Evolutionary conservation across 1,140 invertebrate species (phyloP).

Genomic region (Drosophila kikkawai): DNA sequence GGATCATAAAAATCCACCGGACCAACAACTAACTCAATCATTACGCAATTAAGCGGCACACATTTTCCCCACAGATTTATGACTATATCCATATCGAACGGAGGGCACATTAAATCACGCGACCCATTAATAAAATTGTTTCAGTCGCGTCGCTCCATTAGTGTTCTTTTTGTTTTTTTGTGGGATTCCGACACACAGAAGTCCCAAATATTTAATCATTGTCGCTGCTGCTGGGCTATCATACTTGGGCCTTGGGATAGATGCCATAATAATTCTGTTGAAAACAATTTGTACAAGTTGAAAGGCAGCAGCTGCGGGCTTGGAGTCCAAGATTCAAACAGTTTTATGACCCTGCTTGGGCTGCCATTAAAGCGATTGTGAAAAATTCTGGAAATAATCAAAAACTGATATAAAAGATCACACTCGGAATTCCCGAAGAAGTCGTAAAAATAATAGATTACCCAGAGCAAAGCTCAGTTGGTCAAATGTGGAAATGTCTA

Average conservation of each 20-base stretch:
- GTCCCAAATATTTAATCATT: slow-evolving; percentile 79
- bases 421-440: slow-evolving; percentile 53
- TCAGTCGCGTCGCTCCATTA: slow-evolving; percentile 42
- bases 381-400: slow-evolving; percentile 69
- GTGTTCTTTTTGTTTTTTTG: slow-evolving; percentile 4
- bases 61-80: slow-evolving; percentile 53
- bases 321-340: slow-evolving; percentile 21
- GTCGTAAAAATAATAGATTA: slow-evolving; percentile 54
- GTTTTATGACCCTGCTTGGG: slow-evolving; percentile 62
- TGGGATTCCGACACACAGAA: slow-evolving; percentile 59
- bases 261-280: slow-evolving; percentile 79
- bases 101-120: slow-evolving; percentile 74
- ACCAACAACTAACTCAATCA: slow-evolving; percentile 73
- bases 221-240: slow-evolving; percentile 67
- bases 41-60: slow-evolving; percentile 70
- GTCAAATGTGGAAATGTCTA: background rate
- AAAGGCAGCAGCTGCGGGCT: slow-evolving; percentile 49
- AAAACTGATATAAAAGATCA: slow-evolving; percentile 53
- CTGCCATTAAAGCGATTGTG: slow-evolving; percentile 74
- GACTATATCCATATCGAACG: slow-evolving; percentile 31
- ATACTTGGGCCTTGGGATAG: slow-evolving; percentile 33
- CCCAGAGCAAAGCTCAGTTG: slow-evolving; percentile 1
- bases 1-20: slow-evolving; percentile 55
- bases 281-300: slow-evolving; percentile 78
- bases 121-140: slow-evolving; percentile 80